Evolutionary conservation across 2,888 invertebrate genomes (phyloP), one percentile per base, ranked within the genome.

Genomic region (Chrysolina haemoptera): DNA sequence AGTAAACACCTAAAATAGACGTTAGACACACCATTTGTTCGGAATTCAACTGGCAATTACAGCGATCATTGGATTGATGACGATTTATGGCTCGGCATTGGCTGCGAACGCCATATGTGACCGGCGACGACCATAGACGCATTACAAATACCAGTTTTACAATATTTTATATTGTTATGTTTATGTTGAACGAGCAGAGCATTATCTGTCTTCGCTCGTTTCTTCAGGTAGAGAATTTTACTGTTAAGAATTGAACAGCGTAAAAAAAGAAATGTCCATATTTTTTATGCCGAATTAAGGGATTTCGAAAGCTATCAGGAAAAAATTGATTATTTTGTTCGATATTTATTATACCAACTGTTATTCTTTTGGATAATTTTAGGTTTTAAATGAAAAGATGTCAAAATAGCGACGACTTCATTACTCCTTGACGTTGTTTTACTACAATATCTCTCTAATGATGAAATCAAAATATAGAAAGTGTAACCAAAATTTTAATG

Each of bases 11-110:
- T 82, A 82, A 83, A 81, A 81, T 73, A 77, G 77, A 80, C 79
- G 80, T 83, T 80, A 80, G 76, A 78, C 76, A 82, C 82, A 78
- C 82, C 82, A 80, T 82, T 81, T 78, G 79, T 79, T 78, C 76
- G 77, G 79, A 80, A 79, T 78, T 75, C 75, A 75, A 74, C 74
- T 70, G 71, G 72, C 79, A 79, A 80, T 81, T 81, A 79, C 79
- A 16, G 68, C 72, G 76, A 80, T 79, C 78, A 78, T 79, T 76
- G 76, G 73, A 75, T 77, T 78, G 79, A 78, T 77, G 73, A 78
- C 74, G 74, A 81, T 81, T 81, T 81, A 81, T 77, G 63, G 76
- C 68, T 70, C 64, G 71, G 59, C 72, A 76, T 76, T 43, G 74
- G 70, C 73, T 59, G 62, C 68, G 67, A 76, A 77, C 75, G 64